A percentile compares a stretch with the other conserved stretches of the same genome.
Conservation (phyloP, 2,888 invertebrate genomes). For the Dryococelus australis region DNA sequence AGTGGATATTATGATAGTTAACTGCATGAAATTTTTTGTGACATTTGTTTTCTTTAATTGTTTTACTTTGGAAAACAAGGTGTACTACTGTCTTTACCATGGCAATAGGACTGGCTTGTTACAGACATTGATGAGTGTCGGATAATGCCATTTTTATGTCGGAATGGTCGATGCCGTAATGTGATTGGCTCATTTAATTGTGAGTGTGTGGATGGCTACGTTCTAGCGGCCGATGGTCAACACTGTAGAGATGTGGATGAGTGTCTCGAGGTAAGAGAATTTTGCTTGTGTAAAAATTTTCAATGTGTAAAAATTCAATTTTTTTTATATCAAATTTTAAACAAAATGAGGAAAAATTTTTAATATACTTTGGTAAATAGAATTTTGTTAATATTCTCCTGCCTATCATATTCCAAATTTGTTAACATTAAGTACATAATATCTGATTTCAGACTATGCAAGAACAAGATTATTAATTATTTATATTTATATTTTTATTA, state of each 20-base stretch:
- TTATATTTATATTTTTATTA: too few species aligned
- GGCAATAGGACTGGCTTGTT: slow-evolving; percentile 28
- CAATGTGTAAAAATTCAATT: neutral
- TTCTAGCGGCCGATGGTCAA: slow-evolving; percentile 74
- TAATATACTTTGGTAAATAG: too few species aligned
- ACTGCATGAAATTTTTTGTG: too few species aligned
- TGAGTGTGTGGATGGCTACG: slow-evolving; percentile 82
- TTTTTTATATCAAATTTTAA: too few species aligned
- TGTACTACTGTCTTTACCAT: neutral
- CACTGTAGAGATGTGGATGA: slow-evolving; percentile 84
- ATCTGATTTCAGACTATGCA: too few species aligned
- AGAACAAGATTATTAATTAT: too few species aligned
- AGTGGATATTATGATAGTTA: too few species aligned
- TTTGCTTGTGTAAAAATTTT: neutral
- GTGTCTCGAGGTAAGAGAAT: slow-evolving; percentile 68
- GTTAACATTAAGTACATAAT: too few species aligned
- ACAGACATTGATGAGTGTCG: slow-evolving; percentile 84
- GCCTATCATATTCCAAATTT: too few species aligned
- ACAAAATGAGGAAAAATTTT: too few species aligned
- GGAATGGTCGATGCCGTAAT: slow-evolving; percentile 85
- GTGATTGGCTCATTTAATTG: slow-evolving; percentile 81
- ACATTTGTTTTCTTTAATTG: neutral
- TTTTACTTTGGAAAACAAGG: neutral
- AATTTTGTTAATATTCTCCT: too few species aligned
- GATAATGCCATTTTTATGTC: slow-evolving; percentile 83